Evolutionary conservation across 2,888 invertebrate genomes (phyloP).

Genomic region (Marronus borbonicus): DNA sequence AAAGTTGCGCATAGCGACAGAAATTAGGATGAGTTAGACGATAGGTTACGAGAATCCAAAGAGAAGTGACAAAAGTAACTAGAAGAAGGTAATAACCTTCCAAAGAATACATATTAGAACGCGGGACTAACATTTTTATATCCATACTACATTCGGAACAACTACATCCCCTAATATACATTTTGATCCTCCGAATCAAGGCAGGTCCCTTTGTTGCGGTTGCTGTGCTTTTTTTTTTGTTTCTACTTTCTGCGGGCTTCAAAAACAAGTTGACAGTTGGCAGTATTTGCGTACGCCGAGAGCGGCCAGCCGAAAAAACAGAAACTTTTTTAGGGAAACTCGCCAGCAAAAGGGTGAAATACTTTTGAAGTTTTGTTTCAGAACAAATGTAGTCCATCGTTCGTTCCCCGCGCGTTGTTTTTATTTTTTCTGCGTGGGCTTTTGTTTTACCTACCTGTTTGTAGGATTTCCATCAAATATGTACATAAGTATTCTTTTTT

Average conservation of each 20-base stretch:
- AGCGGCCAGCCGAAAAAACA: neutral
- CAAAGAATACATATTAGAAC: too few relatives aligned
- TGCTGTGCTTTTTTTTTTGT: slow-evolving; percentile 1
- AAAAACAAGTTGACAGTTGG: slow-evolving; percentile 28
- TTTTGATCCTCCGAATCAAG: neutral
- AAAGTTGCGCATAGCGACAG: too few relatives aligned
- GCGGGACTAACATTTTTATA: too few relatives aligned
- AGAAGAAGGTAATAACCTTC: too few relatives aligned
- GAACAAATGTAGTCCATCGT: neutral
- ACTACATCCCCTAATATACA: neutral
- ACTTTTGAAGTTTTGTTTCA: slow-evolving; percentile 34
- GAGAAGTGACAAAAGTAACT: too few relatives aligned
- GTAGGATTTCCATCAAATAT: neutral
- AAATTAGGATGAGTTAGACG: too few relatives aligned
- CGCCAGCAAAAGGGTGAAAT: slow-evolving; percentile 34
- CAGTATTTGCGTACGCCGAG: neutral
- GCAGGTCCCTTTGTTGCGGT: slow-evolving; percentile 22
- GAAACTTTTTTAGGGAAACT: slow-evolving; percentile 9
- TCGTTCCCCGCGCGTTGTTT: neutral
- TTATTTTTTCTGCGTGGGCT: neutral
- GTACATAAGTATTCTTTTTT: too few relatives aligned
- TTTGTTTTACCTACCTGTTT: slow-evolving; percentile 4
- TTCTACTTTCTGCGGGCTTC: slow-evolving; percentile 9
- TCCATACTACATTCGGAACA: neutral
- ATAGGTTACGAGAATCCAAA: too few relatives aligned